phyloP scores from a whole-genome alignment of 2,113 vertebrate genomes.

The Oreochromis niloticus region DNA sequence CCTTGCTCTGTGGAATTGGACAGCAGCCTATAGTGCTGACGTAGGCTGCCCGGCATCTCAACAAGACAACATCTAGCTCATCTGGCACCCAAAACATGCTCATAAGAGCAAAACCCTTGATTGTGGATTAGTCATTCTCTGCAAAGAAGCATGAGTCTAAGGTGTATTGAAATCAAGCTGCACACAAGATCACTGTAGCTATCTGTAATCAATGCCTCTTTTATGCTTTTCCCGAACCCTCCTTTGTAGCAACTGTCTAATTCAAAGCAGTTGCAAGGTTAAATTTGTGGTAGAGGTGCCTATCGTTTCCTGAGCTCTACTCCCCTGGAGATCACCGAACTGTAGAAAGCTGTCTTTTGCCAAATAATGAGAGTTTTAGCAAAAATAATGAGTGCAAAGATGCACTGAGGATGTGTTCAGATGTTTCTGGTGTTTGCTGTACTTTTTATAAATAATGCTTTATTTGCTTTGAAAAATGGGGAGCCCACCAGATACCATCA shows the following conservation, averaged over 20 bases:
- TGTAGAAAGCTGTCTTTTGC: slow-evolving; percentile 11
- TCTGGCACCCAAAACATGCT: slow-evolving; percentile 37
- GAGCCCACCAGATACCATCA: slow-evolving; percentile 9
- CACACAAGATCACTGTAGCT: not conserved
- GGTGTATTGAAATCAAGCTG: not conserved
- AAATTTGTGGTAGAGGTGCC: not conserved
- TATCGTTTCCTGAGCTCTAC: slow-evolving; percentile 2
- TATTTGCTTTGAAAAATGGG: slow-evolving; percentile 14
- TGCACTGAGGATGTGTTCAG: not conserved
- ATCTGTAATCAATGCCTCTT: not conserved
- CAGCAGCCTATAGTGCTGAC: slow-evolving; percentile 46
- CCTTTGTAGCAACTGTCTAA: not conserved
- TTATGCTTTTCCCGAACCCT: not conserved
- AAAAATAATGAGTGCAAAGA: slow-evolving; percentile 44
- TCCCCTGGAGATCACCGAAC: slow-evolving; percentile 16
- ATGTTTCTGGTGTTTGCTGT: not conserved
- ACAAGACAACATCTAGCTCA: slow-evolving; percentile 54
- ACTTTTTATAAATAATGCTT: slow-evolving; percentile 13
- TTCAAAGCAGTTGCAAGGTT: slow-evolving; percentile 31
- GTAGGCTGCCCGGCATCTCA: slow-evolving; percentile 46
- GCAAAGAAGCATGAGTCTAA: not conserved
- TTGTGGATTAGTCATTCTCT: not conserved
- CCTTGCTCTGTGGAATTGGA: slow-evolving; percentile 49
- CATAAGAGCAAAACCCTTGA: slow-evolving; percentile 18
- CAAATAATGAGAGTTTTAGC: slow-evolving; percentile 46